Base-by-base conservation (phyloP, 2,113 vertebrate species). In the Girardinichthys multiradiatus region DNA sequence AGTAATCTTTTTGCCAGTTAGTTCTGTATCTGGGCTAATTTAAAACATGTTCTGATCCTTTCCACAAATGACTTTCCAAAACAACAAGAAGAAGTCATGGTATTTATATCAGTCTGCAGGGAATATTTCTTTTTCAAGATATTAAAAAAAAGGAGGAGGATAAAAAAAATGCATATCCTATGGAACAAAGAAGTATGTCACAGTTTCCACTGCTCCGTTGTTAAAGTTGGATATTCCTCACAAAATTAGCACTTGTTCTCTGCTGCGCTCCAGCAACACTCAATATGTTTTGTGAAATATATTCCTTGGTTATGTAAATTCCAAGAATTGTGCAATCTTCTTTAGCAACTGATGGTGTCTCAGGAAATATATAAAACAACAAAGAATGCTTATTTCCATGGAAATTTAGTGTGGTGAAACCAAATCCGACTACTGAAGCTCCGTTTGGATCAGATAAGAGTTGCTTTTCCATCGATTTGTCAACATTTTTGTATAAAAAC, bases 71-170 rank as follows among this genome's bases (percentile, higher is more conserved):
- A 82, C 77, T 82, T 87, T 89, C 67, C 85, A 85, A 82, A 82
- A 13, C 68, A 87, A 68, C 45, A 77, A 79, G 71, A 35, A 69
- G 58, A 81, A 79, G 11, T 60, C 48, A 72, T 70, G 76, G 76
- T 72, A 70, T 89, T 76, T 80, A 70, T 81, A 77, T 83, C 8
- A 58, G 63, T 75, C 81, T 19, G 9, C 66, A 61, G 74, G 76
- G 73, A 83, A 77, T 79, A 83, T 89, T 85, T 65, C 76, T 63
- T 37, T 85, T 84, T 87, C 74, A 63, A 86, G 80, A 80, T 87
- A 39, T 85, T 79, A 75, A 48, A 68, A 19, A 84, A 75, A 67
- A 84, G 60, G 59, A 37, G 68, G 54, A 37, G 75, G 72, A 87
- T 85, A 74, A 84, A 48, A 90, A 89, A 85, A 54, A 54, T 77